Conservation (phyloP, 1,140 invertebrate species). For the Leptonema lineaticorne region DNA sequence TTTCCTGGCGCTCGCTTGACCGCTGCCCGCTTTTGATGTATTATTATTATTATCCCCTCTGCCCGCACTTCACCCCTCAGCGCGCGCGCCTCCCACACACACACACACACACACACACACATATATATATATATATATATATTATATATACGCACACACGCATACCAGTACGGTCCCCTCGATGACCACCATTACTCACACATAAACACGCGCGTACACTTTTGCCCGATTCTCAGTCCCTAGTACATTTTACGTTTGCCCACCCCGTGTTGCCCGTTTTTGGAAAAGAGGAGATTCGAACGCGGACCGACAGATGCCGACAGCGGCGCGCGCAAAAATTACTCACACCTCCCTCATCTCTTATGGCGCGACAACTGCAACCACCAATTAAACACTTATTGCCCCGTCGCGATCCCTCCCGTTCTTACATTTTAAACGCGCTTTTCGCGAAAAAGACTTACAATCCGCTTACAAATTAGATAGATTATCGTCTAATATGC, state of each 20-base stretch:
- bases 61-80: neutral
- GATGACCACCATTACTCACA: no score
- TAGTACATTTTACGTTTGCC: neutral
- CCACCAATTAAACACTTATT: neutral
- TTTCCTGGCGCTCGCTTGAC: conserved; percentile 40
- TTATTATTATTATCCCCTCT: conserved; percentile 31
- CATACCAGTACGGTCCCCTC: no score
- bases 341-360: neutral
- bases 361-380: neutral
- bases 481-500: no score
- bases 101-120: no score
- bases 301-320: conserved; percentile 7
- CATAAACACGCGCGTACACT: neutral
- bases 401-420: neutral
- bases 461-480: no score
- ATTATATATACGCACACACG: no score
- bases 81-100: neutral
- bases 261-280: neutral
- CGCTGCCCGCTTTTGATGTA: conserved; percentile 37
- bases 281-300: no score
- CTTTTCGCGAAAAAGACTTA: no score
- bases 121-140: no score
- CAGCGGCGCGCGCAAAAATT: neutral
- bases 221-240: neutral
- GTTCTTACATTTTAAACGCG: no score